Evolutionary conservation across 2,888 invertebrate genomes (phyloP).

Genomic region (Dynastes grantii): DNA sequence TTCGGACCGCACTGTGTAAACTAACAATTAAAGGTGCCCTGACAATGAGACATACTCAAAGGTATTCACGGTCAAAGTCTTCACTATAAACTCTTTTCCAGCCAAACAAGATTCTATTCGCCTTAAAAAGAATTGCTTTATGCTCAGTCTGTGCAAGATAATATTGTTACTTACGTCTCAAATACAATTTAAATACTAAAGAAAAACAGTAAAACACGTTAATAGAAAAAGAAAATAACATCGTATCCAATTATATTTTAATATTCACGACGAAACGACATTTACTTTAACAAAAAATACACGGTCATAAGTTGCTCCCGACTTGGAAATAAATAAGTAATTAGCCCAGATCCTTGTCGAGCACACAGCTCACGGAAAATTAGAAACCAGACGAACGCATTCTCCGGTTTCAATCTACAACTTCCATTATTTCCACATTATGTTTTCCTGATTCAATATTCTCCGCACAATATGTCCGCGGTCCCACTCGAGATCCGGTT

Average conservation of each 20-base stretch:
- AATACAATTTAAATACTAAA: no score
- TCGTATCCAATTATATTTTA: background rate
- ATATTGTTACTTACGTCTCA: no score
- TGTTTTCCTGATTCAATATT: constrained; percentile 49
- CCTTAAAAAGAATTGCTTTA: no score
- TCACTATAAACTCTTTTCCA: no score
- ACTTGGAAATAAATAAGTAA: constrained; percentile 15
- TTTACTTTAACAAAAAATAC: background rate
- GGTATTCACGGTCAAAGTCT: no score
- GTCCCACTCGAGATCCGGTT: constrained; percentile 42
- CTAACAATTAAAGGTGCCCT: no score
- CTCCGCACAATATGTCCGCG: constrained; percentile 43
- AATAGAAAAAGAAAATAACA: no score
- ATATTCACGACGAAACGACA: background rate
- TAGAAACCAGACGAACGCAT: constrained; percentile 25
- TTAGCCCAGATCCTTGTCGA: constrained; percentile 2
- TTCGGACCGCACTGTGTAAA: no score
- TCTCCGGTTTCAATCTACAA: constrained; percentile 42
- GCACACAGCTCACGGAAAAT: constrained; percentile 25
- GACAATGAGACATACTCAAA: no score
- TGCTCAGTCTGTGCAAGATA: no score
- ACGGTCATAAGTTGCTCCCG: background rate
- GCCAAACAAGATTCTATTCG: no score
- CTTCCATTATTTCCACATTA: constrained; percentile 49
- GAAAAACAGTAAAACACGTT: no score